Base-by-base conservation (phyloP, 92 coral and sea anemone genomes). In the Galaxea fascicularis region DNA sequence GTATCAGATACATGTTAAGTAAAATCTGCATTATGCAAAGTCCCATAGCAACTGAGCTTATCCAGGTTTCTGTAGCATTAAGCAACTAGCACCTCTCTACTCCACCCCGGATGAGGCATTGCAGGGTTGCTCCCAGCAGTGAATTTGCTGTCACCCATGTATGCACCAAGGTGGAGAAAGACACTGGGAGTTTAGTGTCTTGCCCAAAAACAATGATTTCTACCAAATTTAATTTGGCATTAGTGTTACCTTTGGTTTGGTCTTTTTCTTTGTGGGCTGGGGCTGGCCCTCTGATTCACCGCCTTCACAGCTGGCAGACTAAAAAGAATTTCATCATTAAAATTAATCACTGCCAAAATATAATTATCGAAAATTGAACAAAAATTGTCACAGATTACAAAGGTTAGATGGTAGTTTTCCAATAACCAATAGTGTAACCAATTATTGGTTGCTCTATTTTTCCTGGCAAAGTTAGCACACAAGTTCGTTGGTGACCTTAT, bases 201-300 rank as follows among this genome's bases (percentile, higher is more conserved):
- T 66, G 24, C 72, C 31, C 39, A 66, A 28, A 71, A 71, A 46
- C 58, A 46, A 6, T 71, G 76, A 71, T 46, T 47, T 44, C 60
- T 44, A 71, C 4, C 74, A 15, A 69, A 69, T 28, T 67, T 70
- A 35, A 70, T 39, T 70, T 70, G 52, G 74, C 74, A 70, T n/a
- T 71, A 45, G 59, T 71, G 59, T 47, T 71, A 71, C 60, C 76
- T 71, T 71, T 71, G 28, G 76, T 14, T 44, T 44, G 8, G 29
- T 71, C 76, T 71, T 46, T 41, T 45, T 71, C 76, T 71, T 71
- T 71, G 76, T 47, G 75, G 52, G 57, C 54, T 70, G 75, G 76
- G 57, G 60, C 58, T 71, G 76, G 76, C 30, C 59, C 16, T 72
- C 77, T 71, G 75, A 39, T 72, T 72, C 35, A 46, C 60, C 0